Evolutionary conservation across 1,140 invertebrate species (phyloP).

Genomic region (Oedothorax gibbosus): DNA sequence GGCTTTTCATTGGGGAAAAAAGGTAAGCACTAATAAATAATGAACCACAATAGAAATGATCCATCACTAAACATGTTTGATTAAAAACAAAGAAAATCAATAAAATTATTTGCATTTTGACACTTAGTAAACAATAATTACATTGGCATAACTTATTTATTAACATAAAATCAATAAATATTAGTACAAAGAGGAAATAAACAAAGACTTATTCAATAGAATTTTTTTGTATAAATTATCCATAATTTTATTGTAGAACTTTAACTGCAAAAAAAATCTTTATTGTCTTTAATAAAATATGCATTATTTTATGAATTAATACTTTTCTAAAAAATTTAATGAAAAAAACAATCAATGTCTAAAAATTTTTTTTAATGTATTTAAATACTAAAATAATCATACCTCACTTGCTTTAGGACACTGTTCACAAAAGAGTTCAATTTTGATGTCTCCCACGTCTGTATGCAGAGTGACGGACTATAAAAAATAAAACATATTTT

Average conservation of each 20-base stretch:
- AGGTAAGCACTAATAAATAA: too few species aligned
- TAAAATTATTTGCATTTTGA: too few species aligned
- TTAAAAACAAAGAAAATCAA: not conserved
- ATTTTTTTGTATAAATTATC: not conserved
- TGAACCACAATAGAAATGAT: not conserved
- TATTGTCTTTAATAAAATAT: not conserved
- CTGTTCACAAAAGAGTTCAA: slow-evolving; percentile 95
- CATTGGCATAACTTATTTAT: too few species aligned
- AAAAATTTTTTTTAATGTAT: too few species aligned
- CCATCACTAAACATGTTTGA: not conserved
- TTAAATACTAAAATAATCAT: slow-evolving; percentile 59
- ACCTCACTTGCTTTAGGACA: slow-evolving; percentile 94
- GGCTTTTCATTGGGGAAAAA: too few species aligned
- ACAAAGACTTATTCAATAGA: too few species aligned
- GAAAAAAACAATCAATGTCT: not conserved
- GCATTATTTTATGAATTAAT: not conserved
- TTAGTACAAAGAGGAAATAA: too few species aligned
- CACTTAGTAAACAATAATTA: too few species aligned
- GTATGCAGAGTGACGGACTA: slow-evolving; percentile 96
- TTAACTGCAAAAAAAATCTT: too few species aligned
- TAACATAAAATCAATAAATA: too few species aligned
- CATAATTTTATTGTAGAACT: not conserved
- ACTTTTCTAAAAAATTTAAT: not conserved
- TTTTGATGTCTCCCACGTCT: slow-evolving; percentile 96
- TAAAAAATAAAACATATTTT: slow-evolving; percentile 65